Percentiles rank a stretch among this genome's conserved stretches.
Conservation (phyloP, 2,797 vertebrate species). For the Remorina albescens region DNA sequence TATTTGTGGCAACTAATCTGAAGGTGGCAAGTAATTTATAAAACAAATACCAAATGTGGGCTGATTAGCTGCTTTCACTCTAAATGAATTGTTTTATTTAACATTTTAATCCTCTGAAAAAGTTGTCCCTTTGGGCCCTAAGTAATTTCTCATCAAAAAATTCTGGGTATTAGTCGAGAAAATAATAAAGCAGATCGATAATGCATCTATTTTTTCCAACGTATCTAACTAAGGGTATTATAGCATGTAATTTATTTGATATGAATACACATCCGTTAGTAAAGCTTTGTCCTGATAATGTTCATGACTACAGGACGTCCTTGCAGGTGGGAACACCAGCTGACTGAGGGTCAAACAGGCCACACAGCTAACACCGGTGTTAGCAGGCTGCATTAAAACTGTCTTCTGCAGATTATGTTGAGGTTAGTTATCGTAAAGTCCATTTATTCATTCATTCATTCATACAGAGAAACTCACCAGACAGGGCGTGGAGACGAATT, state of each 20-base stretch:
- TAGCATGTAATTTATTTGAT: not conserved
- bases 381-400: not conserved
- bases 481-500: slow-evolving; percentile 87
- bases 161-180: no score
- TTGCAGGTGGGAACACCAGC: slow-evolving; percentile 52
- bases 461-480: slow-evolving; percentile 83
- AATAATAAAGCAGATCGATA: not conserved
- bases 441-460: slow-evolving; percentile 26
- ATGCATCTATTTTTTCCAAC: not conserved
- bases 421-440: not conserved
- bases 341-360: slow-evolving; percentile 58
- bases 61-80: no score
- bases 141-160: no score
- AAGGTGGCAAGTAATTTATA: no score
- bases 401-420: not conserved
- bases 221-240: not conserved
- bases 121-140: not conserved
- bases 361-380: slow-evolving; percentile 9
- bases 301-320: slow-evolving; percentile 46
- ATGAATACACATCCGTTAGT: accelerated
- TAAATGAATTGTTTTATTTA: no score
- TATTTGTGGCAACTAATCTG: not conserved
- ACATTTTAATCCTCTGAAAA: no score
- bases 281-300: not conserved
- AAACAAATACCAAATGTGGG: no score